Base-by-base conservation (phyloP, 1,140 invertebrate genomes). In the Lepidurus apus region DNA sequence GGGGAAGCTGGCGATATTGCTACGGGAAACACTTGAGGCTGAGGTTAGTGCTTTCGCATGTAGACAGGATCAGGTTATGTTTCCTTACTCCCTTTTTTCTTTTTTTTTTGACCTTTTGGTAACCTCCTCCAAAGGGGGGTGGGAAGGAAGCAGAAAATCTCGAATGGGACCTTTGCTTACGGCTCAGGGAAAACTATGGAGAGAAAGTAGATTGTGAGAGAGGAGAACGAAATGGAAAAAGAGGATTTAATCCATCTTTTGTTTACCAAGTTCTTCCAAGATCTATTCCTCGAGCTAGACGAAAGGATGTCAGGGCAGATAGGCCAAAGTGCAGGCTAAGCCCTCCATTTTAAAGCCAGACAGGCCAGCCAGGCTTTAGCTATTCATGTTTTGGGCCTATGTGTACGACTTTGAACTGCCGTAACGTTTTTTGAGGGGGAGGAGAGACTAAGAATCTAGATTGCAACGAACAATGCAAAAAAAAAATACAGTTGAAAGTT, bases 11-110 rank as follows among this genome's bases (percentile, higher is more conserved):
- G 34, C 34, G 34, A 34, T 34, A 34, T 34, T 34, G 53, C 53
- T n/a, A 65, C 17, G 21, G 53, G 53, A 21, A 65, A 65, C 21
- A 21, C 17, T 65, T 13, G 53, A 65, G 53, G 53, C 53, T 65
- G 53, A 65, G 53, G 53, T 65, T 65, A 65, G 53, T 65, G 53
- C 53, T 65, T 65, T 65, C 53, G 53, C 53, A 65, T 65, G 53
- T 65, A 65, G 17, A 65, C 53, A 65, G 53, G 53, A n/a, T 65
- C 45, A 47, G 45, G 45, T 47, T 47, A 47, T 47, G 53, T 65
- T 65, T 65, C 53, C 53, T 17, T 65, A n/a, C 17, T 13, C 17
- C 53, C 21, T 65, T 21, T 21, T 65, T 65, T 65, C 21, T 65
- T 4, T 4, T 13, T 1, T 13, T 65, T 7, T 13, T 9, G 21